Base-by-base conservation (phyloP, 2,888 invertebrate species). In the Acanthosoma haemorrhoidale region DNA sequence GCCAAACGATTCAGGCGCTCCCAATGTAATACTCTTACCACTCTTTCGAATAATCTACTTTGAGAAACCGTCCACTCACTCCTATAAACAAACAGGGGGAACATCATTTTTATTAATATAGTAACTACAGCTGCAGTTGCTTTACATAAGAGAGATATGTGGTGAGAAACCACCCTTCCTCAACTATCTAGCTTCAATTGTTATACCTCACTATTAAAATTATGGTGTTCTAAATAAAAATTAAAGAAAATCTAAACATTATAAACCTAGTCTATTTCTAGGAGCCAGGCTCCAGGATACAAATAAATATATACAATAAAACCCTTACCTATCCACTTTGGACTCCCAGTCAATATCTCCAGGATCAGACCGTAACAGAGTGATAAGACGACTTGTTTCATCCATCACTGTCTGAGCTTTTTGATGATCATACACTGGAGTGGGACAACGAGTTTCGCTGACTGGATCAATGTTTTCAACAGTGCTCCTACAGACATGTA, bases 1-100 rank as follows among this genome's bases (percentile, higher is more conserved):
- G 89, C 84, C 63, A 91, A 79, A 66, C 90, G 83, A 0, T 86
- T 83, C 70, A 89, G 78, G 66, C 85, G 83, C 77, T 91, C 90
- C 6, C 82, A 80, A 76, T 89, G 87, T 41, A 92, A 79, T 73
- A 89, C 85, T 74, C 84, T 83, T 9, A 86, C 81, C 4, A 88
- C 84, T 76, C 85, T 85, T 69, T 84, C 84, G 76, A 89, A 92
- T 34, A 91, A 77, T 57, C 85, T 80, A 72, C 83, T 83, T 78
- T 92, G 90, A 16, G 83, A 79, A 25, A 83, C 78, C 1, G 85
- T 84, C 90, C 91, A 91, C 69, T 83, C 83, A 73, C 78, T 78
- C 79, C 88, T 84, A 75, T 58, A 79, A 78, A 72, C n/a, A n/a
- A n/a, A n/a, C n/a, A n/a, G n/a, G n/a, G n/a, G n/a, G n/a, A n/a